Percentiles rank a stretch among this genome's conserved stretches.
Evolutionary conservation across 1,140 invertebrate species (phyloP).

Genomic region (Drosophila pachea): DNA sequence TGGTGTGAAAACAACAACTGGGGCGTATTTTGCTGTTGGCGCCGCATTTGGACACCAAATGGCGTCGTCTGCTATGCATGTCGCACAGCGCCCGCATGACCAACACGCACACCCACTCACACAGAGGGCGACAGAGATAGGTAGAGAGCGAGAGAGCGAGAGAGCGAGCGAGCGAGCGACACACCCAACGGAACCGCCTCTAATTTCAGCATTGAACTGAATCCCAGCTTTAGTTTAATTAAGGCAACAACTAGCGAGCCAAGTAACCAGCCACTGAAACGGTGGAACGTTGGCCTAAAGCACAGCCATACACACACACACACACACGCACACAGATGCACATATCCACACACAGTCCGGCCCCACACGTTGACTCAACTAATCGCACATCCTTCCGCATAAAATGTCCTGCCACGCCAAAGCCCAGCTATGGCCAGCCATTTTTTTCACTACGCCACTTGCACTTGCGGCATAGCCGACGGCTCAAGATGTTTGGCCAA

Average conservation of each 20-base stretch:
- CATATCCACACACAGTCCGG: constrained; percentile 6
- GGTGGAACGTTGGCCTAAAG: constrained; percentile 24
- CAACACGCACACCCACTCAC: constrained; percentile 20
- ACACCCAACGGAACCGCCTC: constrained; percentile 62
- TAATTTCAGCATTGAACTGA: constrained; percentile 75
- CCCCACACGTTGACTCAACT: constrained; percentile 68
- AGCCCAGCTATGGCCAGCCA: background rate
- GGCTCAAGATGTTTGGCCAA: background rate
- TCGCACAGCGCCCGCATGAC: constrained; percentile 40
- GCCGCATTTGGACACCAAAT: constrained; percentile 72
- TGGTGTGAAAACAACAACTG: constrained; percentile 77
- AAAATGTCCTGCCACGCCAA: constrained; percentile 48
- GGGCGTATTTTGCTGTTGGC: constrained; percentile 76
- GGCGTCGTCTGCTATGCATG: constrained; percentile 66
- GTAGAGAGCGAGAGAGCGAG: background rate
- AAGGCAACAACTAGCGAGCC: constrained; percentile 73
- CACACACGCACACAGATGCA: constrained; percentile 10
- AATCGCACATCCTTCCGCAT: constrained; percentile 76
- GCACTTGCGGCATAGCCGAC: constrained; percentile 12
- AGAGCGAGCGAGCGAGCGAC: constrained; percentile 13
- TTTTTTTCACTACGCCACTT: constrained; percentile 1
- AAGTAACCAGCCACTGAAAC: constrained; percentile 63
- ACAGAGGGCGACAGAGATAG: constrained; percentile 14
- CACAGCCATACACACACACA: constrained; percentile 1
- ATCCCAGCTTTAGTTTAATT: constrained; percentile 76